Evolutionary conservation across 2,888 invertebrate species (phyloP), one percentile per base, ranked within the genome.

Genomic region (Callyntrura guangdongensis): DNA sequence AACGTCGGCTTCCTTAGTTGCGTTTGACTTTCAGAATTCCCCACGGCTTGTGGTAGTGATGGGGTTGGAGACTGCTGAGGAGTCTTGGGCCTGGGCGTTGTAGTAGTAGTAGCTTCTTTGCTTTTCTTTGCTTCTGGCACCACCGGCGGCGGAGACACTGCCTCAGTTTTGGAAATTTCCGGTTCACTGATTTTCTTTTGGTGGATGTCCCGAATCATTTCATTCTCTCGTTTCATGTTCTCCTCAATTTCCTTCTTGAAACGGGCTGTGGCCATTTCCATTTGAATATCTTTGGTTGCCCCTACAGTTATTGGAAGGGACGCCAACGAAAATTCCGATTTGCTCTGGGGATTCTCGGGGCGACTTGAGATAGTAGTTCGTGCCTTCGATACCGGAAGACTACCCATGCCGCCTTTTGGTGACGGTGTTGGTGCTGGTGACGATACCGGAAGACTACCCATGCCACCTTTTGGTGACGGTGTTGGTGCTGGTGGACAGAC

Each of bases 191-290:
- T 64, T 17, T 72, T 89, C 67, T 91, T 92, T n/a, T 90, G 61
- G n/a, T 91, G 25, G n/a, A 89, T 84, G 81, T 92, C 92, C 69
- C 82, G 56, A 4, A 90, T 67, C n/a, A 94, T 69, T 64, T 94
- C 93, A 74, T 92, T 90, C 74, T 94, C 94, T 9, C 94, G 86
- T 81, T 90, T 64, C 86, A 92, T 86, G 88, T 89, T 92, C 49
- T 94, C 94, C 72, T 93, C 93, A 79, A 94, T 93, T 86, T 94
- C 94, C 61, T 89, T 91, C 53, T 92, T 91, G 47, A 94, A 92
- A 72, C 94, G 84, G 9, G 93, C 93, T 14, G 94, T 93, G 0
- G 94, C 94, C 85, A 93, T 89, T 74, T 92, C 91, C 77, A 93
- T 92, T 82, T 93, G 93, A 36, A 93, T 25, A 64, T 92, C 91